phyloP scores from a whole-genome alignment of 2,888 invertebrate species.

The Cactoblastis cactorum region DNA sequence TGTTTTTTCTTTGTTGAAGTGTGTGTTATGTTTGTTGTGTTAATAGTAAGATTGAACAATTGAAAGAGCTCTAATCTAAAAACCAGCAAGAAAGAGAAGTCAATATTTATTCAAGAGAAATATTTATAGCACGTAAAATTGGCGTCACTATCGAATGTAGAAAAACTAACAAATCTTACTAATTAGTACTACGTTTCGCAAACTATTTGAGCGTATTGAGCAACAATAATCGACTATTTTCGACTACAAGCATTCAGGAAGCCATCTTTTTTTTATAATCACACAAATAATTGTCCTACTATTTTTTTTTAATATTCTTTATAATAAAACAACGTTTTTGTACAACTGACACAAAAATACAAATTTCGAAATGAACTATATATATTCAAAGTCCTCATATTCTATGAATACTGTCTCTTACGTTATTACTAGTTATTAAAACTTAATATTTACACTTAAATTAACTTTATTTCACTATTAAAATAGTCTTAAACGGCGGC shows the following conservation, averaged over 20 bases:
- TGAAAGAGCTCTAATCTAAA: no score
- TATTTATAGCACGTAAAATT: background rate
- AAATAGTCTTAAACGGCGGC: constrained; percentile 30
- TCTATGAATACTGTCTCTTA: constrained; percentile 23
- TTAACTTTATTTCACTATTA: constrained; percentile 35
- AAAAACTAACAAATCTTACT: constrained; percentile 42
- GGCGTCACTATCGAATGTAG: constrained; percentile 28
- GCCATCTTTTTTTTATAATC: constrained; percentile 30
- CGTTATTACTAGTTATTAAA: constrained; percentile 29
- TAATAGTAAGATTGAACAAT: no score
- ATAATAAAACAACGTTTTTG: constrained; percentile 31
- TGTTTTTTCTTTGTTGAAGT: no score
- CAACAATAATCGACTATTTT: constrained; percentile 53
- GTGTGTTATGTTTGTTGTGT: no score
- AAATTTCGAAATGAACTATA: constrained; percentile 38
- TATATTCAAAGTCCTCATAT: constrained; percentile 19
- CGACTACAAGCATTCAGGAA: constrained; percentile 48
- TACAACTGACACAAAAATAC: constrained; percentile 49
- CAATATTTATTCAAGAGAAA: background rate
- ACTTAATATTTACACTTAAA: constrained; percentile 49
- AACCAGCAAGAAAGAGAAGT: no score
- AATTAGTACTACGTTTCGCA: constrained; percentile 40
- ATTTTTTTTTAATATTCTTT: constrained; percentile 16
- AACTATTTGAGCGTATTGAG: constrained; percentile 71
- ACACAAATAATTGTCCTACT: constrained; percentile 25